Evolutionary conservation across 2,888 invertebrate species (phyloP), one percentile per base, ranked within the genome.

Genomic region (Drosophila mercatorum): DNA sequence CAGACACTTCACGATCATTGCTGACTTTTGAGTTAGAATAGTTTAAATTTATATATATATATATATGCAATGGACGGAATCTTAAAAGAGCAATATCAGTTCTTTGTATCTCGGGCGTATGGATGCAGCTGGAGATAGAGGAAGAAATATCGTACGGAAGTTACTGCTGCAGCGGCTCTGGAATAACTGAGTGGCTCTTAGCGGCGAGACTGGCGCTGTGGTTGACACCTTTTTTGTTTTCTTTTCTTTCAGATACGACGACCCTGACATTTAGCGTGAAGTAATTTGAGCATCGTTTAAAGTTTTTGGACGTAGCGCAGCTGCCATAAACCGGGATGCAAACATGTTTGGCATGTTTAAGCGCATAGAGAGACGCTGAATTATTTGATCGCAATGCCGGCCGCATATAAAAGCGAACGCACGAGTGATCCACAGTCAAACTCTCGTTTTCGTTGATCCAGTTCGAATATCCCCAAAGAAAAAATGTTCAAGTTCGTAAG

Each of bases 281-380:
- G 74, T 55, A 66, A 79, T 80, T 73, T 68, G 81, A 75, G 69
- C 68, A 66, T 64, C 67, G 72, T 69, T 83, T 67, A 69, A 69
- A 74, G 58, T 88, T 72, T 68, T 55, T 62, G 70, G 68, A 74
- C 75, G 75, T 83, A 82, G 59, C 70, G 62, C 53, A 64, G 68
- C 46, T 55, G 76, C 72, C 76, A 88, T 88, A 78, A 88, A 91
- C 75, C 81, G 88, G 90, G 90, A 90, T 88, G 81, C 76, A 84
- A 91, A 91, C 91, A 91, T 92, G 91, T 92, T 91, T 91, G 64
- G 91, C 91, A 91, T 91, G 83, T 86, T 89, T 85, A 91, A 89
- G 70, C 59, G 59, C 17, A 40, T 44, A 34, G 57, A 31, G 59
- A 66, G 53, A 46, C 68, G 49, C 43, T 62, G 38, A 70, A 53